Percentiles rank a stretch among this genome's conserved stretches.
Conservation (phyloP, 2,113 vertebrate species). For the Chaetura pelagica region DNA sequence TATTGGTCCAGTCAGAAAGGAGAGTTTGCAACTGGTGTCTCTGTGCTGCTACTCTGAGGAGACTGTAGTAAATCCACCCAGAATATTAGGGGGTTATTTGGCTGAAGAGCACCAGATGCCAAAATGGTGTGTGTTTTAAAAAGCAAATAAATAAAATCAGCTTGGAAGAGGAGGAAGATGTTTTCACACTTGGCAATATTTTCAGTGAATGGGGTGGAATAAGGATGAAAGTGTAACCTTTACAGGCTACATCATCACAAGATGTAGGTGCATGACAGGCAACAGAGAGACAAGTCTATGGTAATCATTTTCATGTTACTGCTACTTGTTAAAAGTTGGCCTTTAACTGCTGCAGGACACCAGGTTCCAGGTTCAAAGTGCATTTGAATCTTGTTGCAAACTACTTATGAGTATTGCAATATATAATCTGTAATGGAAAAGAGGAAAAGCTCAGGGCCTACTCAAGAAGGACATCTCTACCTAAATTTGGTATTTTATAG, state of each 20-base stretch:
- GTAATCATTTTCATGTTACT: no score
- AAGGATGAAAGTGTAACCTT: neutral
- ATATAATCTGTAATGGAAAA: neutral
- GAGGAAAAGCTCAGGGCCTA: neutral
- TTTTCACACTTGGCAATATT: neutral
- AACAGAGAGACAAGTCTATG: neutral
- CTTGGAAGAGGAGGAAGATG: neutral
- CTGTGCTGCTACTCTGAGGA: neutral
- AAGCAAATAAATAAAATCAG: no score
- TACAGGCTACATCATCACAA: neutral
- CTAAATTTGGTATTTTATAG: neutral
- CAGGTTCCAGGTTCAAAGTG: neutral
- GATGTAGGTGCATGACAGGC: fast-evolving
- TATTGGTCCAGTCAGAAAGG: neutral
- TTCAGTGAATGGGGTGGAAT: neutral
- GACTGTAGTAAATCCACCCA: neutral
- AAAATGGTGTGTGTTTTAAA: neutral
- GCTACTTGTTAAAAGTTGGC: neutral
- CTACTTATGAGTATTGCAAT: neutral
- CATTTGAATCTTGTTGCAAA: neutral
- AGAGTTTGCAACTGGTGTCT: neutral
- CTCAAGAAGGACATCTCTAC: neutral
- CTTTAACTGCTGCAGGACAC: neutral
- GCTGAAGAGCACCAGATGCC: neutral
- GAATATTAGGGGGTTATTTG: neutral